phyloP scores from a whole-genome alignment of 2,797 vertebrate genomes.

The Myripristis murdjan region DNA sequence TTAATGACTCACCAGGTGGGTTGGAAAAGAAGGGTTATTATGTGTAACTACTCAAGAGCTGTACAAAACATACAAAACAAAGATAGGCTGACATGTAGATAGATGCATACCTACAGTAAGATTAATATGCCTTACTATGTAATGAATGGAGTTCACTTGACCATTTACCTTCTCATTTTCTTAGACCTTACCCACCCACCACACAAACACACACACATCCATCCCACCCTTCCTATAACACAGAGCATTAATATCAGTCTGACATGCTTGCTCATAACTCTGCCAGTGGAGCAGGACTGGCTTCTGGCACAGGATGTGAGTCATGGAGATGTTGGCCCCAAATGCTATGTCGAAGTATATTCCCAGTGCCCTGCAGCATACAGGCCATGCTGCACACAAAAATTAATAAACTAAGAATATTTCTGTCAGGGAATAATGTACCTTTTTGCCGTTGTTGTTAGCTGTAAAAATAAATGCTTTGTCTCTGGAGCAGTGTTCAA shows the following conservation, averaged over 20 bases:
- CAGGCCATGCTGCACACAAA: slow-evolving; percentile 40
- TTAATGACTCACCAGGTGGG: not conserved
- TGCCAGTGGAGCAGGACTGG: slow-evolving; percentile 21
- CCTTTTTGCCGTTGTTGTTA: slow-evolving; percentile 48
- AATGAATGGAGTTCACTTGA: too few species aligned
- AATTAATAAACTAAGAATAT: slow-evolving; percentile 66
- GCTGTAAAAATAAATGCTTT: slow-evolving; percentile 6
- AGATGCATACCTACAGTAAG: too few species aligned
- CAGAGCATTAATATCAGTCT: not conserved
- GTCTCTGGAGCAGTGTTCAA: too few species aligned
- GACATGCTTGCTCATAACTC: slow-evolving; percentile 20
- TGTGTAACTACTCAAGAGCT: too few species aligned
- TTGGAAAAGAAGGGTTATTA: too few species aligned
- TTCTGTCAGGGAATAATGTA: slow-evolving; percentile 71
- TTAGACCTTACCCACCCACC: too few species aligned
- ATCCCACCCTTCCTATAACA: not conserved
- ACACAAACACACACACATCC: not conserved
- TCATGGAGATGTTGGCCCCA: slow-evolving; percentile 68
- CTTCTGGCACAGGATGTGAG: slow-evolving; percentile 33
- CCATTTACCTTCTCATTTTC: too few species aligned
- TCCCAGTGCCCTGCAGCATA: slow-evolving; percentile 61
- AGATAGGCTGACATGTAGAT: too few species aligned
- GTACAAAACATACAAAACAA: too few species aligned
- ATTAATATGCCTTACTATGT: too few species aligned
- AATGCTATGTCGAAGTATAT: slow-evolving; percentile 66